Conservation (phyloP, 2,888 invertebrate species). For the Zaprionus obscuricornis region DNA sequence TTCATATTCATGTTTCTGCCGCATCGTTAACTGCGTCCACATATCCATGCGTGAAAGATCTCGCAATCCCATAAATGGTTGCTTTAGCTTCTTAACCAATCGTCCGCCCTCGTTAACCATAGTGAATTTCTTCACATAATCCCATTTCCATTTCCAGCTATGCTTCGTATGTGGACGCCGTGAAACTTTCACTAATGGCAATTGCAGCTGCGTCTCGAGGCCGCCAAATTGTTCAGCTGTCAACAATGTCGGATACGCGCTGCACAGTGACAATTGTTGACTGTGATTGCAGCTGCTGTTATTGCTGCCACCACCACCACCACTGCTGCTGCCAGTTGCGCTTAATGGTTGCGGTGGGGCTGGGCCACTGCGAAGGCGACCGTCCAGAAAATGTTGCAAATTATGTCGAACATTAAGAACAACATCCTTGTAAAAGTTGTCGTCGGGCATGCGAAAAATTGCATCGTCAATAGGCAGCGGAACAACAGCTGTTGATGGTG, state of each 20-base stretch:
- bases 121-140: conserved; percentile 85
- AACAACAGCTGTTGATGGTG: conserved; percentile 58
- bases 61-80: conserved; percentile 86
- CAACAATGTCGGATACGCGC: conserved; percentile 87
- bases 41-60: conserved; percentile 92
- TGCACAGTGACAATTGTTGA: conserved; percentile 84
- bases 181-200: conserved; percentile 77
- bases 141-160: conserved; percentile 87
- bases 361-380: conserved; percentile 79
- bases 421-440: conserved; percentile 91
- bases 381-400: conserved; percentile 92
- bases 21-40: conserved; percentile 91
- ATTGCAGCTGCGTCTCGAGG: conserved; percentile 20
- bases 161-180: conserved; percentile 84
- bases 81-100: conserved; percentile 85
- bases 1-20: conserved; percentile 85
- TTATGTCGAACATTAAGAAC: conserved; percentile 94
- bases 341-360: conserved; percentile 26
- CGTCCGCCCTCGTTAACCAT: conserved; percentile 85
- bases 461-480: conserved; percentile 26
- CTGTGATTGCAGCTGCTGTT: not conserved
- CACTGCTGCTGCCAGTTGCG: not conserved
- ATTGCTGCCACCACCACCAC: no score
- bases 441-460: conserved; percentile 84
- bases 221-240: conserved; percentile 86